phyloP scores from a whole-genome alignment of 2,888 invertebrate genomes.

The Anagyrus pseudococci region DNA sequence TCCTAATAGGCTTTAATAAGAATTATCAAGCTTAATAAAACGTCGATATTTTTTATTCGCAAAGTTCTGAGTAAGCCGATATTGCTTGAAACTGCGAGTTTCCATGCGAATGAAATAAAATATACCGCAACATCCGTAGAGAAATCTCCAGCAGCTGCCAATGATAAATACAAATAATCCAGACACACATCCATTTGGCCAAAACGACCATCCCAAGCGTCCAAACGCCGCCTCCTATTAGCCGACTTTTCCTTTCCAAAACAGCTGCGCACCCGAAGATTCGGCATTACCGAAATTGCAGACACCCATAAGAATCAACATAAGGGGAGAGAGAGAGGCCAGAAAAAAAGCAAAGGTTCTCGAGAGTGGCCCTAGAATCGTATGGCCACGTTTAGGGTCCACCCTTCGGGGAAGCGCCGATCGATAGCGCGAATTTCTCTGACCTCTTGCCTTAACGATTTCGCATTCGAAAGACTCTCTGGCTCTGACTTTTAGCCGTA shows the following conservation, averaged over 20 bases:
- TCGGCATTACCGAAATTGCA: slow-evolving; percentile 21
- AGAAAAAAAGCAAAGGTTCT: slow-evolving; percentile 1
- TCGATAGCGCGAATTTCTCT: slow-evolving; percentile 30
- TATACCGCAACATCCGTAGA: too few relatives aligned
- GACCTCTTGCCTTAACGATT: slow-evolving; percentile 25
- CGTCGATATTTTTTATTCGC: too few relatives aligned
- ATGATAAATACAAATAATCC: too few relatives aligned
- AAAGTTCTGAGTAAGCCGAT: too few relatives aligned
- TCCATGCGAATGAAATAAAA: too few relatives aligned
- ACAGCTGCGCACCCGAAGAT: not conserved
- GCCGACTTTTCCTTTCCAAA: not conserved
- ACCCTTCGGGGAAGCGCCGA: slow-evolving; percentile 4
- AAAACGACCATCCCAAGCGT: not conserved
- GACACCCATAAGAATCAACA: not conserved
- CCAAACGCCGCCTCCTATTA: slow-evolving; percentile 1
- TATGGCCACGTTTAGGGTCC: not conserved
- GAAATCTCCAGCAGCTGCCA: too few relatives aligned
- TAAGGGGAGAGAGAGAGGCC: not conserved
- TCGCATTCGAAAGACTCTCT: slow-evolving; percentile 13
- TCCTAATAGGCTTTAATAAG: too few relatives aligned
- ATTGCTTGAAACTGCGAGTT: too few relatives aligned
- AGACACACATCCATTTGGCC: too few relatives aligned
- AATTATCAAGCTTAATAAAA: too few relatives aligned
- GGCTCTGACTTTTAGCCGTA: not conserved
- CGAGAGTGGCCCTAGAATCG: not conserved